A percentile compares a stretch with the other conserved stretches of the same genome.
phyloP scores from a whole-genome alignment of 2,113 vertebrate genomes.

The Aplodontia rufa region DNA sequence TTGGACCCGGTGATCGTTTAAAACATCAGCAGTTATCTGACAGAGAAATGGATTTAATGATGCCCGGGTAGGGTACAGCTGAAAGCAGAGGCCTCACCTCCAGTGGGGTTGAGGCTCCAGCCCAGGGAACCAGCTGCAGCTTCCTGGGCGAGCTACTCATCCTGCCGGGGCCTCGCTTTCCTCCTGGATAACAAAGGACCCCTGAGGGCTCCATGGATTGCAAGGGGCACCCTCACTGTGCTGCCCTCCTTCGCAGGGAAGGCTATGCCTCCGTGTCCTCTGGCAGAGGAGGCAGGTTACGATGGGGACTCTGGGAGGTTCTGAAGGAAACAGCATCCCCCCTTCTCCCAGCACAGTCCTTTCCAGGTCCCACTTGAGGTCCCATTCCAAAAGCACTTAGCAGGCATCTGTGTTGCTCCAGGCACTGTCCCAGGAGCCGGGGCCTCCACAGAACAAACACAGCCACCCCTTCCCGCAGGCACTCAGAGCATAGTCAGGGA shows the following conservation, averaged over 20 bases:
- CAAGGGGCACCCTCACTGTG: accelerated
- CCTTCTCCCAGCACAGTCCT: not conserved
- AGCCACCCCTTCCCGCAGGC: not conserved
- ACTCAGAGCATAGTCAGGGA: not conserved
- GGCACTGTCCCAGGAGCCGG: not conserved
- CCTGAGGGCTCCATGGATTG: accelerated
- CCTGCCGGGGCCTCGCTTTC: not conserved
- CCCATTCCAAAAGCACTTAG: not conserved
- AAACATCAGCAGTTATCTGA: slow-evolving; percentile 37
- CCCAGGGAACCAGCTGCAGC: not conserved
- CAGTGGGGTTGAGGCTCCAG: not conserved
- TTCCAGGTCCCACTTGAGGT: not conserved
- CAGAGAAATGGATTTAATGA: slow-evolving; percentile 48
- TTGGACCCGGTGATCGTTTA: slow-evolving; percentile 55
- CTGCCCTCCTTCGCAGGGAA: not conserved
- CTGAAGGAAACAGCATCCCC: not conserved
- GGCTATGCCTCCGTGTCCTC: accelerated
- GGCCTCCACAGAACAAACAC: not conserved
- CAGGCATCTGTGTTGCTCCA: not conserved
- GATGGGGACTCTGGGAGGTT: not conserved
- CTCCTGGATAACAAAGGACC: not conserved
- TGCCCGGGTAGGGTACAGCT: not conserved
- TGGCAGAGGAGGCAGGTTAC: accelerated
- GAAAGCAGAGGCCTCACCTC: not conserved
- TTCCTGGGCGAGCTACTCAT: accelerated